A percentile compares a stretch with the other conserved stretches of the same genome.
phyloP scores from a whole-genome alignment of 2,113 vertebrate genomes.

The Pseudorhombus dupliciocellatus region DNA sequence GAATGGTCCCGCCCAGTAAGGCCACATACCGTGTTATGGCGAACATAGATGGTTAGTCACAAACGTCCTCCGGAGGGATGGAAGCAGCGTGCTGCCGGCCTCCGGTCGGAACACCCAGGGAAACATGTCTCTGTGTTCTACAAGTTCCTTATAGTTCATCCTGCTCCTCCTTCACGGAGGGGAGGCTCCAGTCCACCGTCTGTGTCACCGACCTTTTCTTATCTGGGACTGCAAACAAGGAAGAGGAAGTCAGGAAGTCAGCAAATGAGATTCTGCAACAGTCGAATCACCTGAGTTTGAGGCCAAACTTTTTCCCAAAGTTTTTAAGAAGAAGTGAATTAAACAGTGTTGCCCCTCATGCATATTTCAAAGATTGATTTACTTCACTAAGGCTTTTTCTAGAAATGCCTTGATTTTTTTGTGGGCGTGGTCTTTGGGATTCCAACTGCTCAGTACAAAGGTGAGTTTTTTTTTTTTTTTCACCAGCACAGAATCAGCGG shows the following conservation, averaged over 20 bases:
- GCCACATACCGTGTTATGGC: too few relatives aligned
- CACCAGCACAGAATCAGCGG: not conserved
- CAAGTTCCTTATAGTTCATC: not conserved
- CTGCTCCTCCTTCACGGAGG: not conserved
- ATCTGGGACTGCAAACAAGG: conserved; percentile 76
- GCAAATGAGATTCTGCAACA: not conserved
- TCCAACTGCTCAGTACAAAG: not conserved
- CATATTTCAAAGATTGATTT: too few relatives aligned
- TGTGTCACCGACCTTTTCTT: conserved; percentile 72
- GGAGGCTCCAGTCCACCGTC: not conserved
- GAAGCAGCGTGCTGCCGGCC: not conserved
- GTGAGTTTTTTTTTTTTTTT: not conserved
- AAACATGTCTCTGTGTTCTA: not conserved
- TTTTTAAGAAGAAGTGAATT: too few relatives aligned
- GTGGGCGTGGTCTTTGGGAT: too few relatives aligned
- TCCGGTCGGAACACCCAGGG: not conserved
- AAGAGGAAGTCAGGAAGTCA: not conserved
- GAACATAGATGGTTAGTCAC: too few relatives aligned
- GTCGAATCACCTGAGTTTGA: too few relatives aligned
- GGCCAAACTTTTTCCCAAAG: too few relatives aligned
- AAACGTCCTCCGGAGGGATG: too few relatives aligned
- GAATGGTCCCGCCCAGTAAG: too few relatives aligned
- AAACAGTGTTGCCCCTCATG: too few relatives aligned
- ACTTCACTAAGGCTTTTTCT: too few relatives aligned
- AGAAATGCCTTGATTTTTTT: too few relatives aligned